These are phyloP conservation scores for Pachymerium ferrugineum DNA, from an alignment of 2,888 invertebrate genomes.

Conservation along the genomic window DNA sequence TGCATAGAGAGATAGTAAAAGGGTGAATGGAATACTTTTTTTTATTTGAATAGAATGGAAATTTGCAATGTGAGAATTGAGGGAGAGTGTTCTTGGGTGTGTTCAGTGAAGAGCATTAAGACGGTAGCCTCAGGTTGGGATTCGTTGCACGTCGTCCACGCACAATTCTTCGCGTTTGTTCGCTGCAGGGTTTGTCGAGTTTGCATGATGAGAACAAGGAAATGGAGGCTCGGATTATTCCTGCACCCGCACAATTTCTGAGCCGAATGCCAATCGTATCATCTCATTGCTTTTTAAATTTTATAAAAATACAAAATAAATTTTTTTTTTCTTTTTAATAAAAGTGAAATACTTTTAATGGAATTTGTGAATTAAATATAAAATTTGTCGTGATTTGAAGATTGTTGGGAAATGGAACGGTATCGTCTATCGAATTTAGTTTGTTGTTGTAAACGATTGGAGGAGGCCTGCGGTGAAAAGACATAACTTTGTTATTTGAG, in stretches of 20 bases:
- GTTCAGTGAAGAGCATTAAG: not conserved
- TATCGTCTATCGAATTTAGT: not conserved
- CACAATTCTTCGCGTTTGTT: constrained; percentile 21
- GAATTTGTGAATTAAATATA: not conserved
- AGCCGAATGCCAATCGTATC: constrained; percentile 1
- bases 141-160: constrained; percentile 21
- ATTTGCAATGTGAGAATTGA: not conserved
- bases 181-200: constrained; percentile 21
- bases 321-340: too few relatives aligned
- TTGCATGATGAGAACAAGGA: constrained; percentile 21
- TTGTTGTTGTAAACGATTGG: not conserved
- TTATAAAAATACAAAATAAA: too few relatives aligned
- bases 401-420: too few relatives aligned
- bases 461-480: not conserved
- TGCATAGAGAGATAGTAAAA: too few relatives aligned
- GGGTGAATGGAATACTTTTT: too few relatives aligned
- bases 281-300: not conserved
- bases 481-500: not conserved
- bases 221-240: constrained; percentile 7
- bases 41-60: too few relatives aligned
- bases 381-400: too few relatives aligned
- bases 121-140: not conserved
- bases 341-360: not conserved
- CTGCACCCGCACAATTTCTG: not conserved
- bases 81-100: not conserved